phyloP scores from a whole-genome alignment of 2,113 vertebrate genomes.

The Brienomyrus brachyistius region DNA sequence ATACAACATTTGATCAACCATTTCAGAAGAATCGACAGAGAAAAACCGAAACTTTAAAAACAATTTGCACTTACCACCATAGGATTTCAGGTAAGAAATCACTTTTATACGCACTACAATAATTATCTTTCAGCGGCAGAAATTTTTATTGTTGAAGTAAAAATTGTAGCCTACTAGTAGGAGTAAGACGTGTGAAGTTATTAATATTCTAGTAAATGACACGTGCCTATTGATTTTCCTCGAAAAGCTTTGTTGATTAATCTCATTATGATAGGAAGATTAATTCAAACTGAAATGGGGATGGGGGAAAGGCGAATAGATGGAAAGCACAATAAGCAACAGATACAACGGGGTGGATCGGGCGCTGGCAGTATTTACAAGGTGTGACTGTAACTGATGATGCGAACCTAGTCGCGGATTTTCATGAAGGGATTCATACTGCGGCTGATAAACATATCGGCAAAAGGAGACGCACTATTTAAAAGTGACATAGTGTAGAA shows the following conservation, averaged over 20 bases:
- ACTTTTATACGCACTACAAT: conserved; percentile 18
- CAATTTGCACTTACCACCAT: not conserved
- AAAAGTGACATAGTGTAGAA: not conserved
- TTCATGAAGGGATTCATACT: not conserved
- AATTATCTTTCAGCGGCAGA: not conserved
- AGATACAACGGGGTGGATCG: not conserved
- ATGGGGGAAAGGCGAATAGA: not conserved
- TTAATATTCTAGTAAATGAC: not conserved
- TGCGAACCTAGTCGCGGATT: not conserved
- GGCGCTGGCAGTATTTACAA: not conserved
- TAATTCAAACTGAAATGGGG: not conserved
- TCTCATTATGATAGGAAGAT: not conserved
- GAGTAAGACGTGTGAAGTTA: not conserved
- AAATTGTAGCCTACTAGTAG: not conserved
- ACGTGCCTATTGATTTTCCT: not conserved
- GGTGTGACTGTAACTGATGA: not conserved
- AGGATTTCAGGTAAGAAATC: conserved; percentile 18
- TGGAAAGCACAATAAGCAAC: not conserved
- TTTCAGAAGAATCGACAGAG: not conserved
- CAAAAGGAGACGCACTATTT: not conserved
- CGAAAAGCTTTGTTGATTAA: not conserved
- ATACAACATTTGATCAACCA: not conserved
- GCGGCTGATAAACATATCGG: not conserved
- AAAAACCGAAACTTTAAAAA: not conserved
- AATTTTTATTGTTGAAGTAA: not conserved